These are phyloP conservation scores for Zygogramma bicolorata DNA, from an alignment of 2,888 invertebrate species.

Conservation along the genomic window DNA sequence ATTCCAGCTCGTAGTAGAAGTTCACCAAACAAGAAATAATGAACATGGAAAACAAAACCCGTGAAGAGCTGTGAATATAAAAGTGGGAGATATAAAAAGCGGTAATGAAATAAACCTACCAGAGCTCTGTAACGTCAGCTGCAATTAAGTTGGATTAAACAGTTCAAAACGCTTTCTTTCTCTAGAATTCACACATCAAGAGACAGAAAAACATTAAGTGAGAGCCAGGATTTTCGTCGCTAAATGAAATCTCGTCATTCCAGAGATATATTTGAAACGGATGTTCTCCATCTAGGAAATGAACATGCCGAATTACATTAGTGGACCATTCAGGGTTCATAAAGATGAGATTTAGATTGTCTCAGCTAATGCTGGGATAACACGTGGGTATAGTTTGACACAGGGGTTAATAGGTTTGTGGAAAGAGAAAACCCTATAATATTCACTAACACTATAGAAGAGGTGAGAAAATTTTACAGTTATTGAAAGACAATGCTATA, in stretches of 20 bases:
- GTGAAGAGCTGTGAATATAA: background rate
- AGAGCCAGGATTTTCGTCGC: background rate
- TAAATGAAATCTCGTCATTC: background rate
- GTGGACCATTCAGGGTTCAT: too few species aligned
- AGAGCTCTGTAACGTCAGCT: background rate
- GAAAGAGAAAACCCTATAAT: too few species aligned
- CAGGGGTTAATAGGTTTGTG: too few species aligned
- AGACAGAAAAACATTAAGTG: background rate
- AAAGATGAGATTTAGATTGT: too few species aligned
- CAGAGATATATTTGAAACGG: background rate
- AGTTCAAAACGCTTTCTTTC: background rate
- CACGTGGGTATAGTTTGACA: too few species aligned
- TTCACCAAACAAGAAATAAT: background rate
- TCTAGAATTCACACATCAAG: background rate
- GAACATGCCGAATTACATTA: too few species aligned
- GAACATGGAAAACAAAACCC: background rate
- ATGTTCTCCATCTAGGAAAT: too few species aligned
- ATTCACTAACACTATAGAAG: too few species aligned
- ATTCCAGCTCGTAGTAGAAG: background rate
- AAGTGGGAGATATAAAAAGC: background rate
- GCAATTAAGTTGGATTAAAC: background rate
- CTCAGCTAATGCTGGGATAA: too few species aligned
- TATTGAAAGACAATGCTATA: too few species aligned
- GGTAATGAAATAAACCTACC: background rate
- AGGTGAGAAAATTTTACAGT: too few species aligned